Base-by-base conservation (phyloP, 2,797 vertebrate genomes). In the Sebastes kiyomatsui region DNA sequence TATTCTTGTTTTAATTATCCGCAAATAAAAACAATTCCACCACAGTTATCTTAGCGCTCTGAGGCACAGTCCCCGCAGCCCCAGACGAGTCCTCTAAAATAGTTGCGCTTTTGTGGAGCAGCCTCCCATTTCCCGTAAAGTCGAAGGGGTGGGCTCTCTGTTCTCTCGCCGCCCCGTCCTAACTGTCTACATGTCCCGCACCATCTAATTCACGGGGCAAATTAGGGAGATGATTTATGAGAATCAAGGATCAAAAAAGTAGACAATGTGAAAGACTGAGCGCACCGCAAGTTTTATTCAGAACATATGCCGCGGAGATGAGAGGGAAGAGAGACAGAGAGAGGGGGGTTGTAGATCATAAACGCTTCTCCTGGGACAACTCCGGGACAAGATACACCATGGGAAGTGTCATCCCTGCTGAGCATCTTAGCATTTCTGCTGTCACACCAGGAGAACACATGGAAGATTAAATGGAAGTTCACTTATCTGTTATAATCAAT, bases 71-170 rank as follows among this genome's bases (percentile, higher is more conserved):
- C 86, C 83, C 84, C 65, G 38, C 72, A 90, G 80, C 58, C 72
- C 46, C 18, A 90, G 64, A 90, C 67, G 6, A 86, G 65, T 85
- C 67, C 87, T 88, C 84, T 42, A 90, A 92, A 92, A 94, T 85
- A 90, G 91, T 89, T 62, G 27, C 46, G 60, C 82, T 65, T 81
- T 90, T 92, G 79, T 77, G 77, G 80, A 85, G 78, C 81, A 8
- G 85, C 86, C 88, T 91, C 85, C 89, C 89, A 84, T 94, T 95
- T 95, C 94, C 95, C 89, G 92, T 96, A 95, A 96, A 93, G 86
- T 84, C 82, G 87, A 54, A 89, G 85, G 88, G 88, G 90, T 80
- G 87, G 91, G 88, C 88, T 93, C 82, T 88, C 78, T 81, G 70
- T 92, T 83, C 72, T 83, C 67, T 75, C 74, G 20, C 83, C 64